phyloP scores from a whole-genome alignment of 1,140 invertebrate genomes.

The Nephila pilipes region DNA sequence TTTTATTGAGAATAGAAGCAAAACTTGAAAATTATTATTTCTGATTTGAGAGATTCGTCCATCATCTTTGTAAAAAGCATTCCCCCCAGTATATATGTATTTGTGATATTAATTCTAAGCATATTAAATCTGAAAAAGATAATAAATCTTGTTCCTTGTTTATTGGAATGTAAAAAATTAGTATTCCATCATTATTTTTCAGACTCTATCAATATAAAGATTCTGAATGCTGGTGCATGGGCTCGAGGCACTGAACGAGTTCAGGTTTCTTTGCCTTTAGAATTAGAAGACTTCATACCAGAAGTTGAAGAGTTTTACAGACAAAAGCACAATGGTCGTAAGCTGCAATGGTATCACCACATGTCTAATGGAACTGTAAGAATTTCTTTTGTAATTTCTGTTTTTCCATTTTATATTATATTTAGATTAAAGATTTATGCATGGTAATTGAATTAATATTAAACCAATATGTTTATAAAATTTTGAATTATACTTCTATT shows the following conservation, averaged over 20 bases:
- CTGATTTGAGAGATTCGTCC: no score
- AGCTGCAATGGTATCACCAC: conserved; percentile 99
- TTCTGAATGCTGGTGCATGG: conserved; percentile 99
- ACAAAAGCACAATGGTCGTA: conserved; percentile 96
- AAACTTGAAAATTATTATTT: no score
- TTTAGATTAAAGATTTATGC: background rate
- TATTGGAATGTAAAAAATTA: background rate
- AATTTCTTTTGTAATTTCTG: conserved; percentile 33
- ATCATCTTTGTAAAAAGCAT: no score
- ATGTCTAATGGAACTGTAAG: conserved; percentile 98
- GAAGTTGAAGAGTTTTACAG: conserved; percentile 89
- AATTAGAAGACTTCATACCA: conserved; percentile 98
- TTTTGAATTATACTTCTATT: no score
- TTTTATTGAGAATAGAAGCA: no score
- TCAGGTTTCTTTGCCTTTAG: conserved; percentile 96
- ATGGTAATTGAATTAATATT: no score
- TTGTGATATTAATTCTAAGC: background rate
- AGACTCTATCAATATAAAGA: conserved; percentile 86
- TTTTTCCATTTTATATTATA: background rate
- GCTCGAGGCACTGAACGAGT: conserved; percentile 95
- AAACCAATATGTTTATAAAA: no score
- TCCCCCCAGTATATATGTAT: background rate
- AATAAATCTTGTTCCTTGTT: no score
- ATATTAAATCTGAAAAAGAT: no score
- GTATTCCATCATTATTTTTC: conserved; percentile 2